Evolutionary conservation across 2,797 vertebrate species (phyloP), one percentile per base, ranked within the genome.

Genomic region (Cyclopterus lumpus): DNA sequence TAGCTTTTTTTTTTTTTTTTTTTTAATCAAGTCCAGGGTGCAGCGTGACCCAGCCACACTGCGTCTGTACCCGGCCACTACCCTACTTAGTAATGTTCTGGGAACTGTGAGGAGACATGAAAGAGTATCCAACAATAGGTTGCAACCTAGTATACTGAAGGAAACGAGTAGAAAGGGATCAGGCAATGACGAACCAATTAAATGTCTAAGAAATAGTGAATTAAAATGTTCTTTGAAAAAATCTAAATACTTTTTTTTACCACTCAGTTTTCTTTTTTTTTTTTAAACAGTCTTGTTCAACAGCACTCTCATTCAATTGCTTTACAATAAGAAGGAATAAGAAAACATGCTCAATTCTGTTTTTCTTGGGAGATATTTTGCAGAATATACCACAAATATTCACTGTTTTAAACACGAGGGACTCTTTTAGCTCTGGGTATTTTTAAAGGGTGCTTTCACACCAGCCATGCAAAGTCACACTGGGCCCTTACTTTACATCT

Each of bases 1-100:
- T 70, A 68, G 36, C 28, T 79, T 77, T 75, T 67, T 51, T 76
- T n/a, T n/a, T n/a, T n/a, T n/a, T n/a, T 75, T 70, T 44, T n/a
- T n/a, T n/a, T 28, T 28, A 28, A 42, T 28, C 34, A 74, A 82
- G 64, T 32, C 66, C 53, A 49, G 59, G 53, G 58, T 3, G 1
- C 49, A 14, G 22, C 22, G 12, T 53, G 15, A 30, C 46, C 67
- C 60, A 26, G 61, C 73, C 60, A 22, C 44, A 49, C 40, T 42
- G 32, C 49, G 54, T 79, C 64, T 82, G 48, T n/a, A 42, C 51
- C 64, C 32, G 38, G 42, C 40, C 53, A 24, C 46, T 60, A 1
- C 53, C 44, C 24, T 46, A 65, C 32, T 67, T 49, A 9, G 8
- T 12, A 46, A 51, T 72, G 54, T 60, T 67, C 34, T 57, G 57